These are phyloP conservation scores for Scytalopus superciliaris DNA, from an alignment of 2,113 vertebrate species.

Conservation along the genomic window DNA sequence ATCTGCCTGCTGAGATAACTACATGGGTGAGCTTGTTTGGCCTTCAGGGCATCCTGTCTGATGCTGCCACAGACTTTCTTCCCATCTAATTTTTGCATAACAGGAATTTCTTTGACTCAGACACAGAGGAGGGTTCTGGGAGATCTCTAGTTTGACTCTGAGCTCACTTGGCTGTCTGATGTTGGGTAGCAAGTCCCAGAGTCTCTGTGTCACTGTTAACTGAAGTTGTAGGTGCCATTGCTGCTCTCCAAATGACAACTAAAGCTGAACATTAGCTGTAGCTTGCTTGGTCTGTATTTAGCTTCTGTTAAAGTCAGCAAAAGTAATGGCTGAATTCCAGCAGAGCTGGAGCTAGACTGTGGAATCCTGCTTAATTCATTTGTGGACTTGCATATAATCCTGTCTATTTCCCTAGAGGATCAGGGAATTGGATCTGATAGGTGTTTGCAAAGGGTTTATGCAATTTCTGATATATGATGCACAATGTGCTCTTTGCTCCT, in stretches of 20 bases:
- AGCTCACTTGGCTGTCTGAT: neutral
- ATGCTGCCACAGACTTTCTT: neutral
- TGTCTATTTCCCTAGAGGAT: neutral
- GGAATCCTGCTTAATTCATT: neutral
- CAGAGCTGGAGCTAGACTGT: neutral
- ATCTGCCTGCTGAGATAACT: neutral
- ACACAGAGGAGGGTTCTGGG: neutral
- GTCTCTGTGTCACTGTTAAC: neutral
- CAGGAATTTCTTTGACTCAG: neutral
- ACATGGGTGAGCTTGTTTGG: neutral
- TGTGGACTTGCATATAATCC: neutral
- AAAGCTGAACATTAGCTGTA: neutral
- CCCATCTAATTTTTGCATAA: neutral
- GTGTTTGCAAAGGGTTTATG: slow-evolving; percentile 5
- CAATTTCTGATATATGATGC: neutral
- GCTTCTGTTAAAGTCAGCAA: neutral
- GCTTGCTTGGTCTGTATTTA: neutral
- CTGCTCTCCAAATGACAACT: neutral
- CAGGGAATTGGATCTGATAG: neutral
- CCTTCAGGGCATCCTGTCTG: neutral
- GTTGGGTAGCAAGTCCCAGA: neutral
- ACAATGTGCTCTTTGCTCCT: neutral
- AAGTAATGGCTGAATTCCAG: slow-evolving; percentile 4
- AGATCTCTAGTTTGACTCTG: neutral
- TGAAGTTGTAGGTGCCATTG: neutral